These are phyloP conservation scores for Calephelis virginiensis DNA, from an alignment of 1,140 invertebrate species.

Conservation along the genomic window DNA sequence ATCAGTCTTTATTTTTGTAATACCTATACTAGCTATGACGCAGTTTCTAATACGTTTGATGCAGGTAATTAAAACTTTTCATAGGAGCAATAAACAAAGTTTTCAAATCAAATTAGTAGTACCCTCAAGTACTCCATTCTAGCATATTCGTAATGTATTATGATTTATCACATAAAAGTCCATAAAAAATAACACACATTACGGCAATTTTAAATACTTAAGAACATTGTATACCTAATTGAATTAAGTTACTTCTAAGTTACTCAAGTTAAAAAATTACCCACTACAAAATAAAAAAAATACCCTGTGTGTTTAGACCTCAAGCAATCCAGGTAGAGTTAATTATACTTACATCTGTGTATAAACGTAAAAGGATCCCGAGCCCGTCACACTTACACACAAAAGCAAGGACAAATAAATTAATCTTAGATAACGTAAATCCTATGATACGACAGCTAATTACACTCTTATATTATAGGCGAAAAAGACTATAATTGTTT, in stretches of 20 bases:
- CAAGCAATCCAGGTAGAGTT: conserved; percentile 67
- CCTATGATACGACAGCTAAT: conserved; percentile 29
- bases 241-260: no score
- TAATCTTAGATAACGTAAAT: conserved; percentile 30
- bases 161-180: no score
- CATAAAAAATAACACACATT: no score
- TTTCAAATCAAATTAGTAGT: no score
- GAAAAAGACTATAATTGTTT: conserved; percentile 45
- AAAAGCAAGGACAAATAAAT: conserved; percentile 54
- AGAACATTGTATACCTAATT: no score
- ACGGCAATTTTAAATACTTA: no score
- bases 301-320: conserved; percentile 40
- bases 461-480: conserved; percentile 46
- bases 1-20: not conserved
- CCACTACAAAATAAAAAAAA: not conserved
- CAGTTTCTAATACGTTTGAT: not conserved
- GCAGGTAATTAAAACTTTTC: no score
- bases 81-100: no score
- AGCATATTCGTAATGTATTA: no score
- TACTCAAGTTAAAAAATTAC: not conserved
- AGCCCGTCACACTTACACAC: conserved; percentile 71
- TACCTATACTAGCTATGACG: not conserved
- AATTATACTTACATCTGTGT: conserved; percentile 68
- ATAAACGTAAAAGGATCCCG: conserved; percentile 70
- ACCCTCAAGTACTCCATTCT: no score